Conservation (phyloP, 2,888 invertebrate species). For the Tenthredo mesomela region DNA sequence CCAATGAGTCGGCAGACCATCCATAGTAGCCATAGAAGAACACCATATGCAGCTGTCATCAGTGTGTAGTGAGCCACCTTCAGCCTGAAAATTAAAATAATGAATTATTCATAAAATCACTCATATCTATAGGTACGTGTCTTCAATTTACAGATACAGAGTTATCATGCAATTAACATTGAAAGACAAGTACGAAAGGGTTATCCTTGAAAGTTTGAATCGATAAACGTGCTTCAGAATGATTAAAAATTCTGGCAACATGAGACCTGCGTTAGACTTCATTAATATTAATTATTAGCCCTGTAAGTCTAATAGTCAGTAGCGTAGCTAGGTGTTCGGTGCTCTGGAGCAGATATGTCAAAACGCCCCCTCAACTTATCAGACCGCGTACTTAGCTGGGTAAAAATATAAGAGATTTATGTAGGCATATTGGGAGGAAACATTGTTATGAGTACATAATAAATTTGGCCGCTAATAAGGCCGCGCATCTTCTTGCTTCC, state of each 20-base stretch:
- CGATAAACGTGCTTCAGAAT: neutral
- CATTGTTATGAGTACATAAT: too few relatives aligned
- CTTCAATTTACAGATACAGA: neutral
- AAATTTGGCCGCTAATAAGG: too few relatives aligned
- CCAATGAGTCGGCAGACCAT: neutral
- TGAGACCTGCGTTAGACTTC: neutral
- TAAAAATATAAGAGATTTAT: too few relatives aligned
- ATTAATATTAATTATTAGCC: neutral
- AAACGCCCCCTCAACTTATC: too few relatives aligned
- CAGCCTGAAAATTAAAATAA: neutral
- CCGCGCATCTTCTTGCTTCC: too few relatives aligned
- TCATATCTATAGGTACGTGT: neutral
- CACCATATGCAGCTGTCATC: neutral
- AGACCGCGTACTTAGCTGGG: too few relatives aligned
- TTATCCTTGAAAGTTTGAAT: neutral
- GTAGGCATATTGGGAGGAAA: too few relatives aligned
- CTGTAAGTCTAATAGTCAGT: neutral
- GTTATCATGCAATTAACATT: neutral
- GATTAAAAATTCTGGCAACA: neutral
- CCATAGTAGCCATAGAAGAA: conserved; percentile 15
- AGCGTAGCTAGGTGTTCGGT: too few relatives aligned
- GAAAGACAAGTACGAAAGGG: neutral
- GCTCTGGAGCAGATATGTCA: too few relatives aligned
- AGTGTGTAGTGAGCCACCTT: conserved; percentile 20
- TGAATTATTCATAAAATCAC: neutral